These are phyloP conservation scores for Strix uralensis DNA, from an alignment of 2,113 vertebrate species.

Conservation along the genomic window DNA sequence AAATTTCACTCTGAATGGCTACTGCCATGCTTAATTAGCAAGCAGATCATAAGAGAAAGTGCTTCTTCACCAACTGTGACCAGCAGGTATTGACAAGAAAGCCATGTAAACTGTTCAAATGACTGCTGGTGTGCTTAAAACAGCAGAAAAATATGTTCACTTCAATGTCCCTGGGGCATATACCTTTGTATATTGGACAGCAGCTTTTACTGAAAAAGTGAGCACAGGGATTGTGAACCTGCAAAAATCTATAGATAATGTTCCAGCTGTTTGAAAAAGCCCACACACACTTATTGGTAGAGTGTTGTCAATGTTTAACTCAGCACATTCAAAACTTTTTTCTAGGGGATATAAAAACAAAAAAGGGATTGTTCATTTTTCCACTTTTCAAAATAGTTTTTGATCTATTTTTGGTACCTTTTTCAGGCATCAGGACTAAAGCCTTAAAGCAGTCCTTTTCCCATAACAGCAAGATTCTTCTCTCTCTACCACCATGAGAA, in stretches of 20 bases:
- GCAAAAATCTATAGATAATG: conserved; percentile 44
- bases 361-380: neutral
- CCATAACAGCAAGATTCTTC: neutral
- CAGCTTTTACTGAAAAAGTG: conserved; percentile 36
- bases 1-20: conserved; percentile 22
- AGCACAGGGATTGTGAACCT: conserved; percentile 15
- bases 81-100: conserved; percentile 68
- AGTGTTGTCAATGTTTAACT: conserved; percentile 15
- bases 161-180: conserved; percentile 4
- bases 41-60: conserved; percentile 71
- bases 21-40: conserved; percentile 55
- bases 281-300: neutral
- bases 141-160: conserved; percentile 41
- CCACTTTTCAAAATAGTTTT: neutral
- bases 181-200: conserved; percentile 34
- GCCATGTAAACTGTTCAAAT: conserved; percentile 45
- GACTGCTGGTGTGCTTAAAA: conserved; percentile 44
- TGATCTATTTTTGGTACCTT: neutral
- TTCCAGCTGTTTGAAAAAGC: conserved; percentile 26
- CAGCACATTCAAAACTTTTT: neutral
- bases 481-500: neutral
- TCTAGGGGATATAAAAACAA: neutral
- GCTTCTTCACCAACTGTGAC: conserved; percentile 73
- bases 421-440: neutral
- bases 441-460: neutral